Evolutionary conservation across 1,140 invertebrate genomes (phyloP), one percentile per base, ranked within the genome.

Genomic region (Drosophila tsacasi): DNA sequence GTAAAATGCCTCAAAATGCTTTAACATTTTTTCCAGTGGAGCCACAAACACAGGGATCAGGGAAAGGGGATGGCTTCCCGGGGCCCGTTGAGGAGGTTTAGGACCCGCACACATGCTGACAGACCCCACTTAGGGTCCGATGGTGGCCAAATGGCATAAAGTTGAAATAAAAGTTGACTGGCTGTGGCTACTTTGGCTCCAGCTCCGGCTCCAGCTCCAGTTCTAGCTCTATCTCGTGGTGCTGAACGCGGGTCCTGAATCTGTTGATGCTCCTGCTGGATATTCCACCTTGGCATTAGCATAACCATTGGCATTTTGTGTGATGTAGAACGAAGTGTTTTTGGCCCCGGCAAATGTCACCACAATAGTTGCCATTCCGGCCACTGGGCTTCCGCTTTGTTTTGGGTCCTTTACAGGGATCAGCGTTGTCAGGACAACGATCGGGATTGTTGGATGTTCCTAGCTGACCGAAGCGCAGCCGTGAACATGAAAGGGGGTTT

Each of bases 121-220:
- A 87, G 81, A 79, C 40, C 81, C 81, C 78, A 84, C 81, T 78
- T 81, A 90, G 59, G 57, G 65, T 77, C 72, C 66, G 57, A 83
- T 66, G 44, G 69, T 72, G 72, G 63, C 84, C 67, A 83, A 81
- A 81, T 89, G 84, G 72, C 84, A 87, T 87, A 87, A 89, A 87
- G 83, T 89, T 87, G 66, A 77, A 77, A 89, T 83, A 87, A 83
- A 87, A 83, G 83, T 87, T 89, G 68, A 49, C 64, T 76, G 77
- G 63, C 63, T 72, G 76, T 62, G 46, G 39, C 79, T 77, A 57
- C 46, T 52, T 30, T 12, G n/a, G 27, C n/a, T 52, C n/a, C 49
- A 27, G 49, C 59, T 42, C 54, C 1, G 10, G 19, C 52, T 55
- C 42, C 44, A 39, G 30, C 23, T 47, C 35, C 10, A 44, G 42